Conservation (phyloP, 2,888 invertebrate genomes). For the Chalcosyrphus nemorum region DNA sequence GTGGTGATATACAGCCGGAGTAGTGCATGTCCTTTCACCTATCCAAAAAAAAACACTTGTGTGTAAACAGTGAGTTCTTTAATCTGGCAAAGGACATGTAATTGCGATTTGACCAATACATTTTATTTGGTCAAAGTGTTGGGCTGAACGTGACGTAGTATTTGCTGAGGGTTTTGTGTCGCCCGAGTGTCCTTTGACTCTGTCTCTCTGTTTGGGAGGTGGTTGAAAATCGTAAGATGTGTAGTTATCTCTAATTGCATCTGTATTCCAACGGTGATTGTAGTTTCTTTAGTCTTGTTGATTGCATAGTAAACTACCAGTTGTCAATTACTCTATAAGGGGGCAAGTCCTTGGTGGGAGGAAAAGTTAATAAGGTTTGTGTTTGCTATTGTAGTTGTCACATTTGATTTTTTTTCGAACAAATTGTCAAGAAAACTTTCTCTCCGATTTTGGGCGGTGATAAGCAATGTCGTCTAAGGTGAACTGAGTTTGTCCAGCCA, state of each 20-base stretch:
- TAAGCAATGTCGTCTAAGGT: background rate
- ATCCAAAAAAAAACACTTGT: too few species aligned
- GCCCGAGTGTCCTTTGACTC: constrained; percentile 23
- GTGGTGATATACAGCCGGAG: constrained; percentile 1
- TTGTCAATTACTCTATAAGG: background rate
- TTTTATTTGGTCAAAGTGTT: constrained; percentile 13
- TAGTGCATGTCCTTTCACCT: background rate
- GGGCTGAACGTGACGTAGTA: background rate
- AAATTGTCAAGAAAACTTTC: background rate
- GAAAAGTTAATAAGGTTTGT: background rate
- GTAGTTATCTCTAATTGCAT: constrained; percentile 23
- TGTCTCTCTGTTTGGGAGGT: background rate
- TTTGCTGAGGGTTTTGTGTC: background rate
- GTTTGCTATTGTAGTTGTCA: background rate
- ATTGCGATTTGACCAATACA: constrained; percentile 30
- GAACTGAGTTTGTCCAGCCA: background rate
- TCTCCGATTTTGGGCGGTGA: background rate
- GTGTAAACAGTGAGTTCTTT: constrained; percentile 8
- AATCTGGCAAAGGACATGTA: constrained; percentile 34
- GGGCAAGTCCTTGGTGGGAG: background rate
- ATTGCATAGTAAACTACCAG: background rate
- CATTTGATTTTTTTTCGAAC: background rate
- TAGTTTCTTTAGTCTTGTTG: background rate
- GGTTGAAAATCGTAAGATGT: background rate
- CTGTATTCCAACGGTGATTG: background rate